A percentile compares a stretch with the other conserved stretches of the same genome.
phyloP scores from a whole-genome alignment of 2,113 vertebrate genomes.

The Oceanodroma tethys region DNA sequence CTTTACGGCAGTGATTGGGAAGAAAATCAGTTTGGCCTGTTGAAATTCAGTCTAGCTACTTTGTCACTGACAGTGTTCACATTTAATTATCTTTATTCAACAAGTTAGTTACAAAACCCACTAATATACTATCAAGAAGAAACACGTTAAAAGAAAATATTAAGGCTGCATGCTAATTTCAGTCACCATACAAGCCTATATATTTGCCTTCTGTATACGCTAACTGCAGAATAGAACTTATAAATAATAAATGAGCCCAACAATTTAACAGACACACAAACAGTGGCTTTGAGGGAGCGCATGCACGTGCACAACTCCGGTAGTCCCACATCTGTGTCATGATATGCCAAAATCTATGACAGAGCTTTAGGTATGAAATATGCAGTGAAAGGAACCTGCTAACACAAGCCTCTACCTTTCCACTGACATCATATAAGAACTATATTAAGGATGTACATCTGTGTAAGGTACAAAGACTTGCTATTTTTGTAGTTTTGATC shows the following conservation, averaged over 20 bases:
- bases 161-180: neutral
- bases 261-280: neutral
- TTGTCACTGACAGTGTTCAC: neutral
- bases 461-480: neutral
- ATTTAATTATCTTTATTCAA: neutral
- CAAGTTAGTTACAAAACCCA: neutral
- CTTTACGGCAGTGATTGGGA: neutral
- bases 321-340: neutral
- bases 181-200: neutral
- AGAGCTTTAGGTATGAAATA: neutral
- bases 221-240: neutral
- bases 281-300: neutral
- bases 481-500: neutral
- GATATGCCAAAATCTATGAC: neutral
- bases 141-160: neutral
- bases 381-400: neutral
- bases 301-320: accelerated
- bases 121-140: neutral
- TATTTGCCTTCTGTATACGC: neutral
- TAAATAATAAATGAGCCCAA: neutral
- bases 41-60: neutral
- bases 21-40: neutral
- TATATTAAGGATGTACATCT: neutral
- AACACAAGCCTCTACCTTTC: neutral
- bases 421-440: neutral